A percentile compares a stretch with the other conserved stretches of the same genome.
Evolutionary conservation across 92 coral and sea anemone genomes (phyloP).

Genomic region (Nematostella vectensis): DNA sequence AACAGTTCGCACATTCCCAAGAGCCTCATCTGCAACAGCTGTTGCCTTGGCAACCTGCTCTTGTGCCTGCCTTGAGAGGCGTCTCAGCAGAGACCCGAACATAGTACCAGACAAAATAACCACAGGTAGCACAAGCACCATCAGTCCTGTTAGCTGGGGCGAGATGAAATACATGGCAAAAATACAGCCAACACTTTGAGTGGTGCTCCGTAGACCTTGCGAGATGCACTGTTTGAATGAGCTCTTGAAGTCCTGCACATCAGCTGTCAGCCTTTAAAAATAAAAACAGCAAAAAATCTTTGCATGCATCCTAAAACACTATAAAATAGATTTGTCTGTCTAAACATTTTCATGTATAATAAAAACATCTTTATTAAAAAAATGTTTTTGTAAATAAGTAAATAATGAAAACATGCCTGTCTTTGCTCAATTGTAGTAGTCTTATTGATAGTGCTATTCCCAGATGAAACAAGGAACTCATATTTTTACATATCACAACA

Average conservation of each 20-base stretch:
- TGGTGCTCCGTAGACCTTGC: constrained; percentile 86
- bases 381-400: too few species aligned
- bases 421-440: too few species aligned
- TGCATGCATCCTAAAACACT: background rate
- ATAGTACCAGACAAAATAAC: constrained; percentile 76
- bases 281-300: background rate
- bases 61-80: constrained; percentile 84
- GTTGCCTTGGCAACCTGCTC: constrained; percentile 96
- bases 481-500: too few species aligned
- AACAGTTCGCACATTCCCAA: constrained; percentile 94
- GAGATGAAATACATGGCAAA: constrained; percentile 77
- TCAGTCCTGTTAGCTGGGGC: constrained; percentile 72
- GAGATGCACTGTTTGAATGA: constrained; percentile 94
- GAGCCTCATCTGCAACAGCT: constrained; percentile 92
- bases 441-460: too few species aligned
- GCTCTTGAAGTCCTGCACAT: constrained; percentile 95
- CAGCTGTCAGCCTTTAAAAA: constrained; percentile 65
- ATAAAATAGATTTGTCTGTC: too few species aligned
- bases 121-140: constrained; percentile 52
- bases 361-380: too few species aligned
- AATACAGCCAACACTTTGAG: constrained; percentile 92
- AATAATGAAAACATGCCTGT: too few species aligned
- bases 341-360: too few species aligned
- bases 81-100: constrained; percentile 81
- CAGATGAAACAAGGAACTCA: too few species aligned